These are phyloP conservation scores for Fissipunctia ypsillon DNA, from an alignment of 2,888 invertebrate genomes.

Conservation along the genomic window DNA sequence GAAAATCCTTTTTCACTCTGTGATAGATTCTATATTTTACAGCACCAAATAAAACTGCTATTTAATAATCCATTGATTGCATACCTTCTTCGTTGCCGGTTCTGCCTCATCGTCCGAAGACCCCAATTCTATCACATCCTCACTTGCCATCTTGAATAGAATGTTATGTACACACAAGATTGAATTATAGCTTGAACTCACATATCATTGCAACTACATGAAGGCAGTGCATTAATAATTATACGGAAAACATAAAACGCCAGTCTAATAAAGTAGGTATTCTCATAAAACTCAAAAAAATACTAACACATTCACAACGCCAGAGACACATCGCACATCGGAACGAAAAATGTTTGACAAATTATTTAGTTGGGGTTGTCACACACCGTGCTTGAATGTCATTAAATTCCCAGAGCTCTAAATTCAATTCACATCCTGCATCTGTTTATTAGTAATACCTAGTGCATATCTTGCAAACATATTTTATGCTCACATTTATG, in stretches of 20 bases:
- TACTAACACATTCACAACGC: constrained; percentile 35
- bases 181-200: constrained; percentile 9
- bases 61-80: background rate
- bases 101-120: constrained; percentile 87
- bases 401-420: background rate
- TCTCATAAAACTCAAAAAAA: constrained; percentile 17
- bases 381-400: background rate
- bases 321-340: constrained; percentile 39
- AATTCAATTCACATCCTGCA: too few species aligned
- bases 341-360: constrained; percentile 49
- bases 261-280: constrained; percentile 11
- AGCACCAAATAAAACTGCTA: background rate
- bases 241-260: background rate
- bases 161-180: constrained; percentile 7
- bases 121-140: constrained; percentile 87
- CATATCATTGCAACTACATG: constrained; percentile 3
- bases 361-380: constrained; percentile 9
- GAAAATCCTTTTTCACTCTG: background rate
- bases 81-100: constrained; percentile 84
- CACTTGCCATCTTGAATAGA: constrained; percentile 78
- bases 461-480: background rate
- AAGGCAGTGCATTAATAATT: background rate
- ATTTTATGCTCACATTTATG: too few species aligned
- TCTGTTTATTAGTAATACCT: too few species aligned
- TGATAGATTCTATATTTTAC: background rate